A percentile compares a stretch with the other conserved stretches of the same genome.
Evolutionary conservation across 2,113 vertebrate species (phyloP).

Genomic region (Paraplagusia blochii): DNA sequence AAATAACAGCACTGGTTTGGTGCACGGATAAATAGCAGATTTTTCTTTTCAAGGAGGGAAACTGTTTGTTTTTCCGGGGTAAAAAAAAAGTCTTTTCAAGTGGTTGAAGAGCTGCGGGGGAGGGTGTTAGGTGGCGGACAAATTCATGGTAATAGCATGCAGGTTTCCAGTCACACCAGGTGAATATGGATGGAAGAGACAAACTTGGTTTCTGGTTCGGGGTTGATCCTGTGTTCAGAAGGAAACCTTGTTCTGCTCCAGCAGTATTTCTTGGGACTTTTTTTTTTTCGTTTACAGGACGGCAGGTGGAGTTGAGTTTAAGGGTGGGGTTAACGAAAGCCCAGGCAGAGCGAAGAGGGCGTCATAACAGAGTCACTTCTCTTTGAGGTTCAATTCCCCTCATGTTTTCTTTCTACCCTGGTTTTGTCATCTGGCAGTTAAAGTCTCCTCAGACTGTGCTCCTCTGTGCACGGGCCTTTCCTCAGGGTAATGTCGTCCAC

Average conservation of each 20-base stretch:
- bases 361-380: constrained; percentile 60
- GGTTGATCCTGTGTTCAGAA: constrained; percentile 34
- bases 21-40: too few species aligned
- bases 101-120: constrained; percentile 18
- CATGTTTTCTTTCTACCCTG: constrained; percentile 26
- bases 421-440: constrained; percentile 48
- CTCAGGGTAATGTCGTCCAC: constrained; percentile 90
- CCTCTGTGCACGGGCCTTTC: constrained; percentile 85
- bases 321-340: constrained; percentile 3
- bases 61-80: constrained; percentile 3
- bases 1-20: constrained; percentile 32
- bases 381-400: constrained; percentile 50
- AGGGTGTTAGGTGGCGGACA: constrained; percentile 25
- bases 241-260: constrained; percentile 22
- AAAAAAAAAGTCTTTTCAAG: constrained; percentile 29
- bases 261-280: constrained; percentile 10
- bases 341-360: constrained; percentile 38
- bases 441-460: constrained; percentile 72
- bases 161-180: constrained; percentile 35
- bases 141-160: constrained; percentile 41
- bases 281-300: constrained; percentile 26
- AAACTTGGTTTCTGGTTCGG: constrained; percentile 26
- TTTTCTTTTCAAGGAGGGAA: constrained; percentile 7
- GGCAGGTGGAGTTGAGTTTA: background rate
- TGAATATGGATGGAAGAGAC: constrained; percentile 17